phyloP scores from a whole-genome alignment of 1,140 invertebrate genomes.

The Heliconius himera region DNA sequence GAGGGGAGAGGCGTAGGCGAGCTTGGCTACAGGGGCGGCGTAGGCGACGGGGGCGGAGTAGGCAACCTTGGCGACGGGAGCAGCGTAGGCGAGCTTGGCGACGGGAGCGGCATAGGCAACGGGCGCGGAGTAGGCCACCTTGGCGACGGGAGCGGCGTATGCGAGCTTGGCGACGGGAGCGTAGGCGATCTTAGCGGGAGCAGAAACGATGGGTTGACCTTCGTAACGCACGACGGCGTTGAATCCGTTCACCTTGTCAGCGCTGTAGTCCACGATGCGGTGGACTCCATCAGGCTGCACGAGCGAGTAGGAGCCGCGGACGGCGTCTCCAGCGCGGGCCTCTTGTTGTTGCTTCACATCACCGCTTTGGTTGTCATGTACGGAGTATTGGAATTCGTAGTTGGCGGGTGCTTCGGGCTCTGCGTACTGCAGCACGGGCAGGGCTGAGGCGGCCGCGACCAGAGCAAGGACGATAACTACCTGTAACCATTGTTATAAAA shows the following conservation, averaged over 20 bases:
- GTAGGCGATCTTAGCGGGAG: conserved; percentile 22
- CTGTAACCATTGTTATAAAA: conserved; percentile 43
- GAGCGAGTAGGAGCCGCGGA: conserved; percentile 83
- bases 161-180: conserved; percentile 43
- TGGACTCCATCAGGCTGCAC: conserved; percentile 82
- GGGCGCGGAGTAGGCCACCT: too few relatives aligned
- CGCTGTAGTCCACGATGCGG: conserved; percentile 85
- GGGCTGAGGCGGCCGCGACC: conserved; percentile 58
- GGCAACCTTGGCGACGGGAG: conserved; percentile 43
- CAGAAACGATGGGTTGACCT: conserved; percentile 47
- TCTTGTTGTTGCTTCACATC: conserved; percentile 78
- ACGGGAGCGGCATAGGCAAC: too few relatives aligned
- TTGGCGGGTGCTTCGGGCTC: conserved; percentile 83
- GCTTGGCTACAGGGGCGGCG: conserved; percentile 44
- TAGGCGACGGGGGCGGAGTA: conserved; percentile 52
- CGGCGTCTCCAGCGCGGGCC: conserved; percentile 81
- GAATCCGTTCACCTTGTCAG: conserved; percentile 62
- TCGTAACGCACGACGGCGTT: conserved; percentile 67
- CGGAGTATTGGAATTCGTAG: conserved; percentile 85
- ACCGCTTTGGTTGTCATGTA: conserved; percentile 83
- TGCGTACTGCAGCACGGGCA: conserved; percentile 58
- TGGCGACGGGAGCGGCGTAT: conserved; percentile 42
- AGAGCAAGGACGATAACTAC: conserved; percentile 58
- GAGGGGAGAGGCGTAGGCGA: conserved; percentile 50
- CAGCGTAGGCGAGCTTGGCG: conserved; percentile 51